phyloP scores from a whole-genome alignment of 2,888 invertebrate genomes.

The Nymphalis polychloros region DNA sequence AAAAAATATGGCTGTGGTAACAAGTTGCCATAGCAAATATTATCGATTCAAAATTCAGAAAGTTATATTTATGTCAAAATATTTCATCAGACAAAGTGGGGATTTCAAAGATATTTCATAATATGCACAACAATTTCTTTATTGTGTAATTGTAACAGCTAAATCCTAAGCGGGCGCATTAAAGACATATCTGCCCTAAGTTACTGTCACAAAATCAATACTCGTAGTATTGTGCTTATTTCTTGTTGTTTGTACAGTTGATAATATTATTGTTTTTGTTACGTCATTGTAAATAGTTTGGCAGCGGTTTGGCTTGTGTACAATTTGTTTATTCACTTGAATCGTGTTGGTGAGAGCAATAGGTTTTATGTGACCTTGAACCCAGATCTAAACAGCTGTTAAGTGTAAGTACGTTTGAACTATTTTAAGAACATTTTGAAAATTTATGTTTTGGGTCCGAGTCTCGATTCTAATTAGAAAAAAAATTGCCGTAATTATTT shows the following conservation, averaged over 20 bases:
- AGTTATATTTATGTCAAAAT: conserved; percentile 42
- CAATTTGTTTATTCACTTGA: conserved; percentile 63
- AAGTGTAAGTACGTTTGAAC: conserved; percentile 36
- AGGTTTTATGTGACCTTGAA: conserved; percentile 63
- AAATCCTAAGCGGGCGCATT: neutral
- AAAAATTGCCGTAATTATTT: neutral
- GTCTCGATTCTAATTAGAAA: conserved; percentile 1
- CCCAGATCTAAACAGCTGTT: conserved; percentile 63
- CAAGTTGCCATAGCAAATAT: conserved; percentile 15
- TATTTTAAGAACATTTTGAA: conserved; percentile 10
- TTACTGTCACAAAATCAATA: conserved; percentile 7
- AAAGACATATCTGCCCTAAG: neutral
- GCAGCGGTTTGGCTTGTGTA: conserved; percentile 63
- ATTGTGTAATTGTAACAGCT: conserved; percentile 15
- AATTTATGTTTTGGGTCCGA: neutral
- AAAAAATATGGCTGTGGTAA: conserved; percentile 1
- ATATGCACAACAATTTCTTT: conserved; percentile 36
- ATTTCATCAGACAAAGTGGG: conserved; percentile 42
- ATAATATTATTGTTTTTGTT: conserved; percentile 58
- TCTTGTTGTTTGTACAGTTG: conserved; percentile 61
- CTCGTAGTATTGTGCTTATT: conserved; percentile 1
- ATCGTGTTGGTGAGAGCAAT: conserved; percentile 53
- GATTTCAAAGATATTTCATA: conserved; percentile 35
- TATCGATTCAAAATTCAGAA: conserved; percentile 34
- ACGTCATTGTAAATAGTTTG: conserved; percentile 74